Evolutionary conservation across 2,888 invertebrate genomes (phyloP).

Genomic region (Drosophila histrio): DNA sequence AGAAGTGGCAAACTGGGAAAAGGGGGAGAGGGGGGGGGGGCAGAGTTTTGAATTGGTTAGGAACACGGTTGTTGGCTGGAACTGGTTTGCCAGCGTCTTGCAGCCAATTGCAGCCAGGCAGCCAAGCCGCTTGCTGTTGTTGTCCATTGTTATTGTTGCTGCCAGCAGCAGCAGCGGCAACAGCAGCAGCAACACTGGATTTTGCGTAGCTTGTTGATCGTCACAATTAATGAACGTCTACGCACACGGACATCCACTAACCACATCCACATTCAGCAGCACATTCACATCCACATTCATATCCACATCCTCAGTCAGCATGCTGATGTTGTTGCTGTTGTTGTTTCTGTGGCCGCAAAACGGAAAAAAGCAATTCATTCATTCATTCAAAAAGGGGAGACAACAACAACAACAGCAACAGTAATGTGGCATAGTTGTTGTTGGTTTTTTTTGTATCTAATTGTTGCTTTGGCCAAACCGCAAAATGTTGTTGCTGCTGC

Average conservation of each 20-base stretch:
- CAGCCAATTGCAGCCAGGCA: conserved; percentile 52
- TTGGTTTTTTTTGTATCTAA: conserved; percentile 51
- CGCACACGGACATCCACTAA: conserved; percentile 72
- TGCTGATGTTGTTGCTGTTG: conserved; percentile 17
- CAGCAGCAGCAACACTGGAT: conserved; percentile 43
- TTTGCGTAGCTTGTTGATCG: conserved; percentile 81
- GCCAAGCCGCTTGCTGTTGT: conserved; percentile 13
- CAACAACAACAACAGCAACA: conserved; percentile 43
- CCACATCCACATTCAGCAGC: conserved; percentile 50
- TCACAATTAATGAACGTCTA: conserved; percentile 82
- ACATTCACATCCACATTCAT: conserved; percentile 48
- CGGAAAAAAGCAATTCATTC: conserved; percentile 80
- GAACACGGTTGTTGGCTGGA: conserved; percentile 23
- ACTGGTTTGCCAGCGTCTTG: conserved; percentile 36
- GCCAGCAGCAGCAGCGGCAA: conserved; percentile 12
- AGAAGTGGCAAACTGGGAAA: not conserved
- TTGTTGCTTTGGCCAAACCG: conserved; percentile 72
- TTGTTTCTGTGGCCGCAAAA: conserved; percentile 43
- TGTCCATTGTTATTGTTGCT: conserved; percentile 57
- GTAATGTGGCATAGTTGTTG: conserved; percentile 19
- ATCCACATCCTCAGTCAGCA: conserved; percentile 59
- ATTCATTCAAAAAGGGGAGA: conserved; percentile 61
- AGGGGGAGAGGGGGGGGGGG: not conserved
- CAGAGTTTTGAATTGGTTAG: conserved; percentile 31
- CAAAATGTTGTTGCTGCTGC: conserved; percentile 64